phyloP scores from a whole-genome alignment of 2,113 vertebrate species.

The Gobio gobio region DNA sequence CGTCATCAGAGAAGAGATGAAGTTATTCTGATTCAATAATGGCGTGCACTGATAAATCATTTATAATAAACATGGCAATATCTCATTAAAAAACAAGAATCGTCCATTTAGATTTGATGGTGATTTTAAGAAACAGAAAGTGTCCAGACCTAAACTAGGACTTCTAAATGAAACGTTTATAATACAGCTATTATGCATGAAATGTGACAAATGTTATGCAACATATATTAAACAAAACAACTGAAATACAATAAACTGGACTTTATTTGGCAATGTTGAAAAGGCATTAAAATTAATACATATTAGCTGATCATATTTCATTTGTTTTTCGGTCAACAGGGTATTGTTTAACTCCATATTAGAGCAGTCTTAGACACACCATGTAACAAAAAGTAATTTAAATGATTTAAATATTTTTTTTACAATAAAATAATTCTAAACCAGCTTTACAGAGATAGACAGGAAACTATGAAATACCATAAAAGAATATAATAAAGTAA shows the following conservation, averaged over 20 bases:
- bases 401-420: neutral
- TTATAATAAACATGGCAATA: too few species aligned
- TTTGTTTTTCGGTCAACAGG: neutral
- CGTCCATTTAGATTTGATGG: too few species aligned
- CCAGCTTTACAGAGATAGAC: too few species aligned
- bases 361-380: neutral
- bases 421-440: neutral
- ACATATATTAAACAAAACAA: neutral
- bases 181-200: neutral
- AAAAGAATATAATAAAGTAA: neutral
- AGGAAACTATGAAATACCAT: neutral
- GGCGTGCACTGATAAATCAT: too few species aligned
- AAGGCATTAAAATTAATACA: neutral
- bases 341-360: neutral
- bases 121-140: too few species aligned
- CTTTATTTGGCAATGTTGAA: neutral
- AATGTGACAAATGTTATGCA: neutral
- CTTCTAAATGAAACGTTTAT: too few species aligned
- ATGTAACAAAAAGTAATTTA: neutral
- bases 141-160: too few species aligned
- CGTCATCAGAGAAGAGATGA: too few species aligned
- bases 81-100: too few species aligned
- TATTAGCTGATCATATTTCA: neutral
- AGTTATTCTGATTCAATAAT: too few species aligned
- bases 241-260: too few species aligned